Percentiles rank a stretch among this genome's conserved stretches.
These are phyloP conservation scores for Lepus americanus DNA, from an alignment of 2,113 vertebrate species.

Conservation along the genomic window DNA sequence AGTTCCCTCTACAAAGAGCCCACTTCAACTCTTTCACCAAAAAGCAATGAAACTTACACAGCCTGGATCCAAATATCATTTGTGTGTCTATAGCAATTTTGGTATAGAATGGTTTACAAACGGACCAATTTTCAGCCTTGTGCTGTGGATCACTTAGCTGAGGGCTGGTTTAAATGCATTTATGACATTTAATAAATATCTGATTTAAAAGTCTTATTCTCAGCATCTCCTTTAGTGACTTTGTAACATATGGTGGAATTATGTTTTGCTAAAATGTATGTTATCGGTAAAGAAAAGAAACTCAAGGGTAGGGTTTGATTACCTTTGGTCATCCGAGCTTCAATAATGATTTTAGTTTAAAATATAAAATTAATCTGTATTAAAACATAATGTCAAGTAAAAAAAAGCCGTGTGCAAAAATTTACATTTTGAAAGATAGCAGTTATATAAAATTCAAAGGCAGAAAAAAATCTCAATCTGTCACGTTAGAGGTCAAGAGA, in stretches of 20 bases:
- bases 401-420: background rate
- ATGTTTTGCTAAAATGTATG: background rate
- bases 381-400: background rate
- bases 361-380: slow-evolving; percentile 20
- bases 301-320: background rate
- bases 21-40: slow-evolving; percentile 39
- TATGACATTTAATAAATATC: background rate
- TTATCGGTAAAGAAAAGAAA: slow-evolving; percentile 27
- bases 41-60: background rate
- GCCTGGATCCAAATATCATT: background rate
- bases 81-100: background rate
- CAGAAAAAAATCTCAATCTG: background rate
- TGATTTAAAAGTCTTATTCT: background rate
- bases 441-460: background rate
- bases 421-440: background rate
- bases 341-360: slow-evolving; percentile 43
- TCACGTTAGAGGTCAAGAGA: background rate
- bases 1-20: slow-evolving; percentile 52
- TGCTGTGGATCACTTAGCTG: background rate
- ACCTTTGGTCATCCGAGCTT: background rate
- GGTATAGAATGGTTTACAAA: background rate
- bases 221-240: background rate
- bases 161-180: background rate
- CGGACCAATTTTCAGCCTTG: background rate
- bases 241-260: background rate